phyloP scores from a whole-genome alignment of 2,888 invertebrate genomes.

The Aspidiotus destructor region DNA sequence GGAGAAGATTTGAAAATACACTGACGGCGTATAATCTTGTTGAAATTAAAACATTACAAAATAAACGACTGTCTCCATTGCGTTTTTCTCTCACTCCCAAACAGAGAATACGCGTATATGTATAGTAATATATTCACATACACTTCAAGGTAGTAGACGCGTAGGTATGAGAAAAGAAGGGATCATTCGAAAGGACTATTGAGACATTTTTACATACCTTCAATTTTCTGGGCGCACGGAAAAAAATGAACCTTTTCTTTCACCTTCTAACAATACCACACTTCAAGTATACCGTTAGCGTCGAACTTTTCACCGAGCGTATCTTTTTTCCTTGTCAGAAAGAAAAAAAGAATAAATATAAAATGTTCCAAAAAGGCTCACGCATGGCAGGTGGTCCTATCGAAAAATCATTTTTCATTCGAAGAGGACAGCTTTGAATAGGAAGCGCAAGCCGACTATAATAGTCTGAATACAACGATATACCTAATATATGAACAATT shows the following conservation, averaged over 20 bases:
- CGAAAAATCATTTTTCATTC: constrained; percentile 32
- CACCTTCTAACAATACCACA: neutral
- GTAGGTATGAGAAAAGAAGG: neutral
- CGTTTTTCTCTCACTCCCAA: neutral
- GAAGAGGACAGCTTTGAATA: constrained; percentile 26
- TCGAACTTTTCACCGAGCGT: constrained; percentile 3
- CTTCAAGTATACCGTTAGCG: constrained; percentile 14
- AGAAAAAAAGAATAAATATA: neutral
- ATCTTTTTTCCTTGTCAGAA: constrained; percentile 15
- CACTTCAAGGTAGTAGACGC: neutral
- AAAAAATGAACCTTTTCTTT: neutral
- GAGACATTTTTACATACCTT: constrained; percentile 2
- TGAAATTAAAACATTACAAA: neutral
- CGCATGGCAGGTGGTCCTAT: constrained; percentile 31
- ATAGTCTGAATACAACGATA: neutral
- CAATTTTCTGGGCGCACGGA: neutral
- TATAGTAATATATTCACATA: too few relatives aligned
- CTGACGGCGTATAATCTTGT: neutral
- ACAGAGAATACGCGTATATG: neutral
- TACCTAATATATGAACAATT: constrained; percentile 15
- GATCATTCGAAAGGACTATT: neutral
- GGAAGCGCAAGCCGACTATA: constrained; percentile 15
- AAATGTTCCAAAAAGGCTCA: neutral
- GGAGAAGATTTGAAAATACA: neutral
- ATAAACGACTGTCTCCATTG: neutral